Evolutionary conservation across 92 coral and sea anemone species (phyloP).

Genomic region (Plumapathes pennacea): DNA sequence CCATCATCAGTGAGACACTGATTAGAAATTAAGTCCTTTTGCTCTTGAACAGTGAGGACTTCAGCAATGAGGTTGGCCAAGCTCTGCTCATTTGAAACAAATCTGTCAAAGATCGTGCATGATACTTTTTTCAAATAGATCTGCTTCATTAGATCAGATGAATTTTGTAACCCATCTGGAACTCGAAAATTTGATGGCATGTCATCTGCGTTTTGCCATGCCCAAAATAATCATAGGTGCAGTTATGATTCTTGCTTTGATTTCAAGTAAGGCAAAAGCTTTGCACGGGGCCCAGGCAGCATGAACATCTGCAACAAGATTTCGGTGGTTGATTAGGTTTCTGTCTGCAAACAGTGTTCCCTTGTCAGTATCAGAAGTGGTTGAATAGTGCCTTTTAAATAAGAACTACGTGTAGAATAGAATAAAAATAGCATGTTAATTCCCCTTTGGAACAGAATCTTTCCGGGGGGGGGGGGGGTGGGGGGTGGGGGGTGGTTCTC

Average conservation of each 20-base stretch:
- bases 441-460: too few relatives aligned
- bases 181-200: slow-evolving; percentile 21
- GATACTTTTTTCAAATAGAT: slow-evolving; percentile 32
- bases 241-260: slow-evolving; percentile 46
- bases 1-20: slow-evolving; percentile 57
- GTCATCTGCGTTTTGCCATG: slow-evolving; percentile 26
- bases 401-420: slow-evolving; percentile 22
- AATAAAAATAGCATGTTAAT: not conserved
- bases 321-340: slow-evolving; percentile 52
- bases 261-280: slow-evolving; percentile 42
- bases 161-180: slow-evolving; percentile 18
- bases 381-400: slow-evolving; percentile 45
- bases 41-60: slow-evolving; percentile 35
- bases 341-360: slow-evolving; percentile 55
- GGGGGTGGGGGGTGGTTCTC: too few relatives aligned
- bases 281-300: slow-evolving; percentile 47
- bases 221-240: slow-evolving; percentile 43
- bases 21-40: slow-evolving; percentile 23
- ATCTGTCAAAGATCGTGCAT: slow-evolving; percentile 27
- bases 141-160: slow-evolving; percentile 29
- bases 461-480: too few relatives aligned
- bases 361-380: slow-evolving; percentile 45
- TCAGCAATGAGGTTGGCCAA: slow-evolving; percentile 21
- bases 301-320: slow-evolving; percentile 48
- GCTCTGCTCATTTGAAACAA: slow-evolving; percentile 30